Evolutionary conservation across 2,113 vertebrate genomes (phyloP).

Genomic region (Diadophis punctatus): DNA sequence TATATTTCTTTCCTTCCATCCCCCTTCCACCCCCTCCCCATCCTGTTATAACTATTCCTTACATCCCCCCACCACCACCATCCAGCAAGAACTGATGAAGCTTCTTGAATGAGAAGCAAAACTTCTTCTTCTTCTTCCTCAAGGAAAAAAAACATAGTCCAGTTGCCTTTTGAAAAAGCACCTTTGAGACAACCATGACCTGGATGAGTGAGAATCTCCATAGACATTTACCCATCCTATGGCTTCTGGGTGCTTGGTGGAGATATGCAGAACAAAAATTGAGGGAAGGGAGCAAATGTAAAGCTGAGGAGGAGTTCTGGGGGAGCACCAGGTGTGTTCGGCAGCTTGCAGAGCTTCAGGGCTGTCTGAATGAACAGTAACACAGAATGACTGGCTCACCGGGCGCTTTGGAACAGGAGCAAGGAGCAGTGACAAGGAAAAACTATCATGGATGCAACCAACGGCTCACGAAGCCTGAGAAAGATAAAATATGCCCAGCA

Average conservation of each 20-base stretch:
- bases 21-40: too few species aligned
- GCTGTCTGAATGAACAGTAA: not conserved
- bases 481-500: not conserved
- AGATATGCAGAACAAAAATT: not conserved
- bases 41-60: too few species aligned
- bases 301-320: not conserved
- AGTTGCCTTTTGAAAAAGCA: too few species aligned
- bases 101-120: too few species aligned
- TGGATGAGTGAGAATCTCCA: too few species aligned
- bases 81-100: not conserved
- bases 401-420: not conserved
- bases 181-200: too few species aligned
- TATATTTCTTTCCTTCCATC: too few species aligned
- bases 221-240: not conserved
- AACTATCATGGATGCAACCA: not conserved
- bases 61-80: too few species aligned
- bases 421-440: not conserved
- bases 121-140: too few species aligned
- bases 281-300: not conserved
- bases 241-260: not conserved
- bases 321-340: not conserved
- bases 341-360: not conserved
- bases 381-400: not conserved
- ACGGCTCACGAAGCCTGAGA: not conserved
- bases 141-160: too few species aligned